Evolutionary conservation across 2,888 invertebrate genomes (phyloP).

Genomic region (Helicoverpa assulta): DNA sequence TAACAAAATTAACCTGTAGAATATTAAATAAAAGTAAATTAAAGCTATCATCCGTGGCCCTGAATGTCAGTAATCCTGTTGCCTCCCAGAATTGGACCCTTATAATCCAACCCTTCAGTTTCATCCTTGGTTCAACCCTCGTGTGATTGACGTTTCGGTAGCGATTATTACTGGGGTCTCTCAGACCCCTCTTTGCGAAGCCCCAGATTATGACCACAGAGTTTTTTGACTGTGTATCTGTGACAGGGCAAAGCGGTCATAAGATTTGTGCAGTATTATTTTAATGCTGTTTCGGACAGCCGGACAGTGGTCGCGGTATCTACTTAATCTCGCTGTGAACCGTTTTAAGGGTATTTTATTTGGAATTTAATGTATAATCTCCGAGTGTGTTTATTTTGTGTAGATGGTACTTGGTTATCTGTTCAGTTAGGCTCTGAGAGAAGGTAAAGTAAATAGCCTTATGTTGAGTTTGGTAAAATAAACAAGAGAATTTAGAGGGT

Average conservation of each 20-base stretch:
- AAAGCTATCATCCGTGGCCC: slow-evolving; percentile 78
- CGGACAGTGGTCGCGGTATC: slow-evolving; percentile 16
- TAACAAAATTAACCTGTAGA: slow-evolving; percentile 71
- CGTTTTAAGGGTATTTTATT: slow-evolving; percentile 21
- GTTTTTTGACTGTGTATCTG: slow-evolving; percentile 61
- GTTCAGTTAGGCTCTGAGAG: neutral
- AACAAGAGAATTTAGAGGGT: no score
- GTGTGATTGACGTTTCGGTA: slow-evolving; percentile 85
- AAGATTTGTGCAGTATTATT: slow-evolving; percentile 50
- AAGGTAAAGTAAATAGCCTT: neutral
- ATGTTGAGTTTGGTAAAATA: neutral
- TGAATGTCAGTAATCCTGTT: slow-evolving; percentile 85
- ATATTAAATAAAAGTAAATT: slow-evolving; percentile 83
- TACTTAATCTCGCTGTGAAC: slow-evolving; percentile 29
- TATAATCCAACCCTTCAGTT: slow-evolving; percentile 88
- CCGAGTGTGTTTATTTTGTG: slow-evolving; percentile 2
- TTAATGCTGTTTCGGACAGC: slow-evolving; percentile 24
- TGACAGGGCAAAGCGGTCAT: slow-evolving; percentile 47
- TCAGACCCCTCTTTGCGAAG: slow-evolving; percentile 68
- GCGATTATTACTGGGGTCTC: slow-evolving; percentile 77
- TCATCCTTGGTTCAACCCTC: slow-evolving; percentile 79
- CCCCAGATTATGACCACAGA: slow-evolving; percentile 75
- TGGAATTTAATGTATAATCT: slow-evolving; percentile 15
- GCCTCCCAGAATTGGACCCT: slow-evolving; percentile 83
- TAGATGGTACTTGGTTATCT: neutral